Base-by-base conservation (phyloP, 2,888 invertebrate species). In the Microdon myrmicae region DNA sequence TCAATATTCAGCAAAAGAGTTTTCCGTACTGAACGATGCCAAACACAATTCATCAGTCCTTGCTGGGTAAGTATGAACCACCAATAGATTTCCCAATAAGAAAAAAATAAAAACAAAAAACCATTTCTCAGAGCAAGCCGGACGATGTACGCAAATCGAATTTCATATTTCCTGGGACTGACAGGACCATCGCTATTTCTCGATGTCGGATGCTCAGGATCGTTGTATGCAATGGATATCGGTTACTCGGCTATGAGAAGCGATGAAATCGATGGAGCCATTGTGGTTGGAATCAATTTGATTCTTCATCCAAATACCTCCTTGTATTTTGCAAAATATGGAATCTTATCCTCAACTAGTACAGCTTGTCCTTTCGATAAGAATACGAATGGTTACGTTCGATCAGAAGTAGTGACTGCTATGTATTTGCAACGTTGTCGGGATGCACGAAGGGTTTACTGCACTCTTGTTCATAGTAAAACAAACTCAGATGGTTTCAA, bases 181-280 rank as follows among this genome's bases (percentile, higher is more conserved):
- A 88, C 87, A 70, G 93, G 94, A 1, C 94, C 94, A 0, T 92
- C 93, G 8, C 90, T 87, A 79, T 85, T 89, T 0, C 84, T 92
- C 8, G 95, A 95, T 80, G 92, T 94, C 0, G 95, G 95, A 1
- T 96, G 95, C 76, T 93, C 92, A 13, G 94, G 94, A 43, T 90
- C 92, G 10, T 82, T 93, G 45, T 86, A 89, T 68, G 94, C 93
- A 0, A 68, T 95, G 44, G 91, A 94, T 71, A 86, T 89, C 44
- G 91, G 89, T 10, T 89, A 87, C 76, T 82, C 84, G 28, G 84
- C 90, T 0, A 87, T 93, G 32, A 82, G 88, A 35, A 84, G 84
- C 56, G 92, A 91, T 0, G 85, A 87, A 54, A 92, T 93, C 72
- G 94, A 95, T 47, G 83, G 87, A 1, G 95, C 94, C 1, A 85